Evolutionary conservation across 2,113 vertebrate genomes (phyloP).

Genomic region (Anarhynchus alexandrinus): DNA sequence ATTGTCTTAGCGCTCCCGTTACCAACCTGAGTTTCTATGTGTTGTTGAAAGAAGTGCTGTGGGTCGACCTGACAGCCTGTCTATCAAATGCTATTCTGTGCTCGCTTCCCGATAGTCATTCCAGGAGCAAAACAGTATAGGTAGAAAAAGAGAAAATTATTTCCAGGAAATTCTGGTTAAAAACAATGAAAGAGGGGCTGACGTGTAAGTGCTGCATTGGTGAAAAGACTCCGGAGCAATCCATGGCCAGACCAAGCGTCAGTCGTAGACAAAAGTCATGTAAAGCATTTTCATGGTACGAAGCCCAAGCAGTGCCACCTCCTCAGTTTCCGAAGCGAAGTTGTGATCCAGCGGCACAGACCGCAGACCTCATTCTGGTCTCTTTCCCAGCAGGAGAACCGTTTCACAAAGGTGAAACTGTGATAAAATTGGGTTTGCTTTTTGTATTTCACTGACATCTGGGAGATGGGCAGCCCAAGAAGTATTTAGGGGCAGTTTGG

Average conservation of each 20-base stretch:
- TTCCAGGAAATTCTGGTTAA: not conserved
- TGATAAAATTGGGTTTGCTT: not conserved
- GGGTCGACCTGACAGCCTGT: not conserved
- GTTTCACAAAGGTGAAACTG: not conserved
- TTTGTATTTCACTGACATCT: not conserved
- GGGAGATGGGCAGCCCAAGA: not conserved
- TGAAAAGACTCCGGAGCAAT: not conserved
- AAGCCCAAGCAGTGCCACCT: not conserved
- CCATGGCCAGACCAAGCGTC: not conserved
- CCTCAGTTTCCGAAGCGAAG: not conserved
- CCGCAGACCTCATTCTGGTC: not conserved
- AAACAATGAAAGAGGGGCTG: not conserved
- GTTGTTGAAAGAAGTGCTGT: not conserved
- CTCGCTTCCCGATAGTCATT: not conserved
- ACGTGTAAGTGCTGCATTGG: accelerated
- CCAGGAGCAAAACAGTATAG: not conserved
- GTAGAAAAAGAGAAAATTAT: not conserved
- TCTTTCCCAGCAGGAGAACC: not conserved
- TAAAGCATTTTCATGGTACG: accelerated
- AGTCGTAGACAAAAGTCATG: accelerated
- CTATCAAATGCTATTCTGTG: not conserved
- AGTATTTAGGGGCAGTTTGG: not conserved
- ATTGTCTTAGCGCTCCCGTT: not conserved
- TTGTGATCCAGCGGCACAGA: not conserved
- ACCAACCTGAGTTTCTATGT: not conserved